Base-by-base conservation (phyloP, 2,888 invertebrate species). In the Aphrophora alni region DNA sequence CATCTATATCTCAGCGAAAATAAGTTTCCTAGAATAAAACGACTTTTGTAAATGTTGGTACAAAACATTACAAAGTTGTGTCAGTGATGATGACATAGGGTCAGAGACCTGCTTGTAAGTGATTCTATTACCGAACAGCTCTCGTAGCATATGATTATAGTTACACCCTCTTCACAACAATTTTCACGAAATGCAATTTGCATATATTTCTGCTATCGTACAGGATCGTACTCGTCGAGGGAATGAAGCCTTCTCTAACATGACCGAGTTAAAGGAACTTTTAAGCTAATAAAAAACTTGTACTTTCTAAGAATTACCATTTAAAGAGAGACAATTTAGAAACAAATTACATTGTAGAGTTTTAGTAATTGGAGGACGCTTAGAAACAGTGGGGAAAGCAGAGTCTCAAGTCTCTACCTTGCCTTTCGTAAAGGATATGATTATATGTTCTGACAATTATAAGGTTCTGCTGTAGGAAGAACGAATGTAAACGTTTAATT, bases 231-330 rank as follows among this genome's bases (percentile, higher is more conserved):
- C n/a, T n/a, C n/a, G n/a, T n/a, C 25, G 73, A 59, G 38, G 17
- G 78, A 44, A 69, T 27, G 44, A 5, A 68, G 38, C 51, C 2
- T 59, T 59, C 38, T 73, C 73, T 51, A 78, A 75, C 80, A 75
- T 75, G 80, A 80, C 80, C 80, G 75, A 80, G 80, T 80, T 80
- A 75, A 80, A 75, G 75, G 70, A 80, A 80, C 70, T 80, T 70
- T 38, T 80, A 80, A 80, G 80, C 75, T 70, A 80, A 80, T 80
- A 80, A 74, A 80, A 80, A 80, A 80, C 75, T 80, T 80, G 70
- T 59, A 59, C 59, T 59, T 59, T 59, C 59, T 59, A n/a, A 59
- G 59, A 59, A 59, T 59, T 59, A 59, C 59, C 59, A 59, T 59
- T 59, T 59, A 59, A 59, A 59, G 59, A 59, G 59, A 59, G 59